Evolutionary conservation across 2,113 vertebrate genomes (phyloP), one percentile per base, ranked within the genome.

Genomic region (Sebastes schlegelii): DNA sequence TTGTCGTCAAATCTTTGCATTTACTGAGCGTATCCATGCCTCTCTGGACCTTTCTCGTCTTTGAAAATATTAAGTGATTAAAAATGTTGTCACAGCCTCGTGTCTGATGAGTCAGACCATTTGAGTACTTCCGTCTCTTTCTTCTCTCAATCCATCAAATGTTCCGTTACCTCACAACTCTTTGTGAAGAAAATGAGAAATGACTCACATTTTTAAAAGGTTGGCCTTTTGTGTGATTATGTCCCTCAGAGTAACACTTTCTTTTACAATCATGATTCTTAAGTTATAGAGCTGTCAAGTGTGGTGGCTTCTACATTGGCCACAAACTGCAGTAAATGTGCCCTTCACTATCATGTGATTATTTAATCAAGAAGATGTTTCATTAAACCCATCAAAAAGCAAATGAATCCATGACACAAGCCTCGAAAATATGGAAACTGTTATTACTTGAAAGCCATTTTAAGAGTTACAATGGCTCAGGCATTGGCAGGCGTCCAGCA

Each of bases 101-200:
- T 67, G 58, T 74, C 21, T 54, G 9, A 61, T 79, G 86, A 87
- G 49, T 81, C 72, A 69, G 19, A 68, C 10, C 49, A 43, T 13
- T 51, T 71, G 8, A 86, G 72, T 0, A 43, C 10, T 6, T 79
- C 51, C n/a, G 4, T 55, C 16, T 6, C 14, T 43, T 62, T 65
- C 72, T 13, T 63, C 17, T 60, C 51, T 45, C 40, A 61, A n/a
- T 63, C 34, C 2, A 49, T 80, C 62, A 69, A 64, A 48, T 49
- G n/a, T 21, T 40, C 21, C 19, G 4, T 46, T 55, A 16, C 77
- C 60, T 74, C 4, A 19, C 21, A 21, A 6, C 8, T 57, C 67
- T 42, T 8, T 64, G 21, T 51, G 62, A 70, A 52, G 5, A 62
- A 40, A 48, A 71, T 13, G 2, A 12, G 43, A 83, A 83, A 51